phyloP scores from a whole-genome alignment of 2,888 invertebrate species.

The Eupeodes luniger region DNA sequence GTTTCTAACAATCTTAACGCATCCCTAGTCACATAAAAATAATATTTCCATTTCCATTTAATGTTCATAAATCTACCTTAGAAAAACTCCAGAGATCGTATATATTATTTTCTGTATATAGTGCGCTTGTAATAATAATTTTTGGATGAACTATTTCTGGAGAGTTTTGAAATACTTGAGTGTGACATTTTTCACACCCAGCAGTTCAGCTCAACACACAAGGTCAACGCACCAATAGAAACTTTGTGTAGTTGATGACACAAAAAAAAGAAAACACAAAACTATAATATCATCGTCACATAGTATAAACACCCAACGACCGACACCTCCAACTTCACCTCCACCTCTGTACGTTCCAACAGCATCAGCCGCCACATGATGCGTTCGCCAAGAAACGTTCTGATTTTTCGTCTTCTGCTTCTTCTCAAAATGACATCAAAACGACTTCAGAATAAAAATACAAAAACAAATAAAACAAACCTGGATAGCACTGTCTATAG shows the following conservation, averaged over 20 bases:
- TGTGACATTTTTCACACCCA: slow-evolving; percentile 47
- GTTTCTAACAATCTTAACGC: neutral
- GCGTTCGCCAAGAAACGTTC: slow-evolving; percentile 48
- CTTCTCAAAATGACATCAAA: slow-evolving; percentile 54
- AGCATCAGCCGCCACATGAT: neutral
- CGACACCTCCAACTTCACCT: slow-evolving; percentile 46
- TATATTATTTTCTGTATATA: neutral
- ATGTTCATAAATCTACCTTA: neutral
- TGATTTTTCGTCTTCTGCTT: slow-evolving; percentile 3
- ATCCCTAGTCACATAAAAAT: neutral
- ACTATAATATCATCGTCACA: slow-evolving; percentile 20
- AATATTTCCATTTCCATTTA: neutral
- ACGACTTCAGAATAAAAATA: slow-evolving; percentile 47
- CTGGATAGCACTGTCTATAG: slow-evolving; percentile 11
- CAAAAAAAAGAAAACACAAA: neutral
- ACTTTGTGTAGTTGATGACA: neutral
- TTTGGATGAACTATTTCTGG: slow-evolving; percentile 59
- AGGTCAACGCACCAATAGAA: slow-evolving; percentile 64
- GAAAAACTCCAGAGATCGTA: neutral
- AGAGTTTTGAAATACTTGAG: slow-evolving; percentile 24
- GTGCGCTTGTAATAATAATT: slow-evolving; percentile 17
- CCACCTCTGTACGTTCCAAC: too few relatives aligned
- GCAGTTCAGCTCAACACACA: slow-evolving; percentile 23
- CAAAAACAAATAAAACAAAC: slow-evolving; percentile 24
- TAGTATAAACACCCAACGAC: slow-evolving; percentile 11